Base-by-base conservation (phyloP, 2,797 vertebrate genomes). In the Danio aesculapii region DNA sequence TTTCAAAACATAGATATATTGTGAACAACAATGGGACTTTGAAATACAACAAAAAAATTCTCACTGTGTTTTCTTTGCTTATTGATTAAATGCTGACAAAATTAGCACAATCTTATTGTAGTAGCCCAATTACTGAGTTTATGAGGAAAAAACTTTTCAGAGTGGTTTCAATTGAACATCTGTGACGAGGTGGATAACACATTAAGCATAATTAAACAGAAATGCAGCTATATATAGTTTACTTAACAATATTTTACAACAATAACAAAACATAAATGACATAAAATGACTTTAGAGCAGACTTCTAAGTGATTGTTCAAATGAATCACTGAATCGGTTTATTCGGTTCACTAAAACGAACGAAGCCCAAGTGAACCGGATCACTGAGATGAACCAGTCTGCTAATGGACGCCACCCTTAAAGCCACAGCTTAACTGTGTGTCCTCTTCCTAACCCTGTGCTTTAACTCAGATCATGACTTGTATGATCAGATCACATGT, bases 401-500 rank as follows among this genome's bases (percentile, higher is more conserved):
- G 58, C 58, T 72, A 9, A 59, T 52, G 67, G 21, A 61, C 72
- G 57, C 72, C 67, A 80, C 77, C 69, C 79, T 88, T 87, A 88
- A 87, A 88, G 85, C 58, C 61, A 84, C 83, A 87, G 85, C 50
- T 67, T 30, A 21, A 52, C 12, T 77, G 1, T 74, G 41, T 83
- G 17, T 72, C 43, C 75, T 82, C 67, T 79, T 78, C 46, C 59
- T 72, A 68, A 78, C 73, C 64, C 74, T 50, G 67, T 14, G 16
- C 74, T 64, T 70, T 73, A 72, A 72, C 52, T 81, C 19, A 77
- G 61, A 66, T 44, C 53, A 77, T 69, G 41, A 17, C 49, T 53
- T 74, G 69, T 47, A 63, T 75, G 63, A 74, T 47, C 66, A 53
- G 63, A 74, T 55, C 66, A 61, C 63, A 79, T 59, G 52, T 69